Conservation (phyloP, 2,888 invertebrate species). For the Tipula confusa region DNA sequence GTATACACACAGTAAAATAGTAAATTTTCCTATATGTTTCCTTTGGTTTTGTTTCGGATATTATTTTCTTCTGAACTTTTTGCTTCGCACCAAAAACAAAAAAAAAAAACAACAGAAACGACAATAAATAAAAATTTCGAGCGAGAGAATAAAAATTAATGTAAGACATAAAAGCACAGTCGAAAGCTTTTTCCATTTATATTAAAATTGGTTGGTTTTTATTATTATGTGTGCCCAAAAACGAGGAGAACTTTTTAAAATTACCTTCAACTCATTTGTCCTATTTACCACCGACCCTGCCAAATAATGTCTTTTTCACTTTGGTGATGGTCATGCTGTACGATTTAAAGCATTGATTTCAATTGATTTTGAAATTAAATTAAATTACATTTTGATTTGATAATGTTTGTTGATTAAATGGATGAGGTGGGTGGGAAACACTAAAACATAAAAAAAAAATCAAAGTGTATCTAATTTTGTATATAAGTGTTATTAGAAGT, state of each 20-base stretch:
- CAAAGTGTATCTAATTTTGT: neutral
- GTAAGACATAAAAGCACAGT: neutral
- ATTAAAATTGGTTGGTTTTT: neutral
- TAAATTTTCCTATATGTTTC: neutral
- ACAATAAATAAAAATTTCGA: neutral
- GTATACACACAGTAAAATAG: neutral
- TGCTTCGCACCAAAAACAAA: neutral
- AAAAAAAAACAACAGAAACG: neutral
- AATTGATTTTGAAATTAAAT: conserved; percentile 9
- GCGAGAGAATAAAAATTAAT: neutral
- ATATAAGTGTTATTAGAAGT: neutral
- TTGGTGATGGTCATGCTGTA: neutral
- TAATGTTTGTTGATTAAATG: neutral
- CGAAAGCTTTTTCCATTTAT: neutral
- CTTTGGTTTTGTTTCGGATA: neutral
- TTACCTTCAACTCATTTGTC: neutral
- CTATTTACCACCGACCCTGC: neutral
- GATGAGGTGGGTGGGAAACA: neutral
- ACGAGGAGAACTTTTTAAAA: neutral
- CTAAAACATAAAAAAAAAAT: neutral
- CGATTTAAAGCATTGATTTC: neutral
- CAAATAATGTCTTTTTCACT: neutral
- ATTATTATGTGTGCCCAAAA: neutral
- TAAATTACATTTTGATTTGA: neutral
- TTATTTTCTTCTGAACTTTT: neutral